These are phyloP conservation scores for Campylomormyrus numenius DNA, from an alignment of 2,113 vertebrate genomes.

Conservation along the genomic window DNA sequence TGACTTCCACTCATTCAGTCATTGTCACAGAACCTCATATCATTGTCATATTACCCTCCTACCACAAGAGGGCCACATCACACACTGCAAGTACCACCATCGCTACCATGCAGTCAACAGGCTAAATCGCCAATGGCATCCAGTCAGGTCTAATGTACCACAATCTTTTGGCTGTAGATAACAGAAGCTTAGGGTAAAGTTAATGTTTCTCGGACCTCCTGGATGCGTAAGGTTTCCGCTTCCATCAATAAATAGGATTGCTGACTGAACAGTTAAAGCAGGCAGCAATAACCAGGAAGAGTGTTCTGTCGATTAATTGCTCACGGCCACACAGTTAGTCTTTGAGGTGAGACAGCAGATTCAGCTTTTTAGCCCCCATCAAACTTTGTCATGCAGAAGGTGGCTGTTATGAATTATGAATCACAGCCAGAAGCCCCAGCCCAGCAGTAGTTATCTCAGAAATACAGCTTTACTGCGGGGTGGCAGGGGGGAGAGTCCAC, in stretches of 20 bases:
- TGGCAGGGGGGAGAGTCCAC: not conserved
- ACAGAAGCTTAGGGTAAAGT: conserved; percentile 3
- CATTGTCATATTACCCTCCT: not conserved
- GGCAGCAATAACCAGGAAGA: not conserved
- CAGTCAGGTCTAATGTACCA: not conserved
- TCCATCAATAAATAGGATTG: not conserved
- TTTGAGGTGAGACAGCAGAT: not conserved
- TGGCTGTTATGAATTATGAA: not conserved
- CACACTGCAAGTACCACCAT: not conserved
- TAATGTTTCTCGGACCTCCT: not conserved
- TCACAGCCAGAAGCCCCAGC: not conserved
- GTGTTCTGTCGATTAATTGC: not conserved
- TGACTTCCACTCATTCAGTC: not conserved
- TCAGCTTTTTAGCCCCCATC: not conserved
- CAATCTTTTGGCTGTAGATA: not conserved
- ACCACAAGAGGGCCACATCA: not conserved
- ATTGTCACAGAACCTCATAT: not conserved
- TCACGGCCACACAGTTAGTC: not conserved
- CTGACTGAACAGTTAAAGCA: not conserved
- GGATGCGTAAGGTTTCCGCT: not conserved
- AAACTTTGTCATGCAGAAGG: not conserved
- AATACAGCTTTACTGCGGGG: not conserved
- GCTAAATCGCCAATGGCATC: not conserved
- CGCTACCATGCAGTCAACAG: not conserved
- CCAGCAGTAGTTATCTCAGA: not conserved